These are phyloP conservation scores for Coecobrya sp. DNA, from an alignment of 2,888 invertebrate genomes.

Conservation along the genomic window DNA sequence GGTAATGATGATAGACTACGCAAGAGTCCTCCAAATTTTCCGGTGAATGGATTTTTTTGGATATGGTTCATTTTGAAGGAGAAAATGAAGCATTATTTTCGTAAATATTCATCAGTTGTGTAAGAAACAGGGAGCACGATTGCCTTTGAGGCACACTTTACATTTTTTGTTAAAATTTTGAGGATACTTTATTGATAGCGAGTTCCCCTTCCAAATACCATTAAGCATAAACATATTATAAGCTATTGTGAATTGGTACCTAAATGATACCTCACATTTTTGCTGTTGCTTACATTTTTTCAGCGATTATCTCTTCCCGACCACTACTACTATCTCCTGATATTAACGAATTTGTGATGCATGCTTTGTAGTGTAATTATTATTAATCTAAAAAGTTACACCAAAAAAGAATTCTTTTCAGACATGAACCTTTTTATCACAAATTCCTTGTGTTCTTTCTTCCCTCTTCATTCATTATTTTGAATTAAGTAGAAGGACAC, in stretches of 20 bases:
- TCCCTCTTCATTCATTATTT: constrained; percentile 42
- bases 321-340: neutral
- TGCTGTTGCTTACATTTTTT: constrained; percentile 22
- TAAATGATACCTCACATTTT: neutral
- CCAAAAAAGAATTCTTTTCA: constrained; percentile 48
- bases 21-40: constrained; percentile 31
- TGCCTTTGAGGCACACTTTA: constrained; percentile 68
- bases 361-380: constrained; percentile 59
- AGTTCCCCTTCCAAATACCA: neutral
- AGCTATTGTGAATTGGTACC: neutral
- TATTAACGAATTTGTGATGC: constrained; percentile 74
- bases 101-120: constrained; percentile 21
- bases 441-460: constrained; percentile 34
- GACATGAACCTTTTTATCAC: constrained; percentile 61
- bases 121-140: constrained; percentile 65
- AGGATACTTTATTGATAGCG: neutral
- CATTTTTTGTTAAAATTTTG: constrained; percentile 27
- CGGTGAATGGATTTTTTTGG: constrained; percentile 34
- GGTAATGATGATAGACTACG: neutral
- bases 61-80: neutral
- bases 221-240: neutral
- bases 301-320: constrained; percentile 18
- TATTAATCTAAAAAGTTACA: constrained; percentile 63
- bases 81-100: constrained; percentile 28
- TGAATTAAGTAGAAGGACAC: neutral